Evolutionary conservation across 2,888 invertebrate genomes (phyloP), one percentile per base, ranked within the genome.

Genomic region (Frankliniella fusca): DNA sequence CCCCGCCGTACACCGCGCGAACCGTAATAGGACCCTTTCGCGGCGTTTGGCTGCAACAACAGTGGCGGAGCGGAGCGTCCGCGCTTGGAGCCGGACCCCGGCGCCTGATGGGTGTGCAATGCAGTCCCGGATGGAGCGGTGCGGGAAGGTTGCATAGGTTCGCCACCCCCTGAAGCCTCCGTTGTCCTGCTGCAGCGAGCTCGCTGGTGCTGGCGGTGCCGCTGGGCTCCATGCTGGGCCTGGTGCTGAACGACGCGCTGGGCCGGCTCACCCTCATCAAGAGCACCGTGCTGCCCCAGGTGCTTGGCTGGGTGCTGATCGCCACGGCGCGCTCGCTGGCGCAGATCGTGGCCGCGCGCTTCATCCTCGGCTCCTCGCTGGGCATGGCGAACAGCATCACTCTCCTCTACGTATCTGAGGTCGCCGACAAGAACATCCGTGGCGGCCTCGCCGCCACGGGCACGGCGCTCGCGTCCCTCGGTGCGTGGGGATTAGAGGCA

Each of bases 401-500:
- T 0, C 90, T 91, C 79, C 91, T 92, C 38, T 92, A 92, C 86
- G 91, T 92, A 82, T 92, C 92, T 10, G 92, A 92, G 87, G 90
- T 92, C 1, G 91, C 91, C 0, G 87, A 91, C 80, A 90, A 91
- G 3, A 91, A 92, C 85, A 87, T 91, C 83, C 86, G 92, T 83
- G 92, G 92, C n/a, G 90, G 91, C 18, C 87, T 92, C 80, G 90
- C 91, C 83, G 91, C 91, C 18, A 88, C 89, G 50, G 91, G 91
- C 9, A 91, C 92, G 5, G 90, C 91, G 5, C 88, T 90, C 84
- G 91, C 91, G 10, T 92, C 92, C 1, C 87, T 91, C 83, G 92
- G 91, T 89, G 86, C 87, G 85, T 84, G 3, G 10, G 20, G 15
- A 18, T 54, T 54, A 50, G 50, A 9, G 15, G 50, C 10, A 18